Evolutionary conservation across 2,888 invertebrate species (phyloP).

Genomic region (Aethes cnicana): DNA sequence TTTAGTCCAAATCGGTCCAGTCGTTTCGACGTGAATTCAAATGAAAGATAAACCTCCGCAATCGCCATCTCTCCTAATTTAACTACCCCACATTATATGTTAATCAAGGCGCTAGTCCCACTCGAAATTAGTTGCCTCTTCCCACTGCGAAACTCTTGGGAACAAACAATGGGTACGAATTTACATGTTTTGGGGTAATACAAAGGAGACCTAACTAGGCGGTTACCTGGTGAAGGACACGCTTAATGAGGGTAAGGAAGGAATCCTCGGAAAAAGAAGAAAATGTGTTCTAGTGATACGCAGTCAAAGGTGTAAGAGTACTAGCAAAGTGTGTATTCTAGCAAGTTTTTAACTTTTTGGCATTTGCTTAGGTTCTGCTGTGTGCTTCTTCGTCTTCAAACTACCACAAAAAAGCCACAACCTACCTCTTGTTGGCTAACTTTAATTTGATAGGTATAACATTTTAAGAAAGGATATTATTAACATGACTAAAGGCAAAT

Average conservation of each 20-base stretch:
- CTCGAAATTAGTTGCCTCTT: slow-evolving; percentile 28
- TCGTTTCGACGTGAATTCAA: no score
- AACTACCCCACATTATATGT: slow-evolving; percentile 24
- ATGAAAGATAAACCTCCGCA: neutral
- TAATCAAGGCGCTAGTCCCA: slow-evolving; percentile 25
- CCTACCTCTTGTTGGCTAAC: no score
- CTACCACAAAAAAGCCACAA: no score
- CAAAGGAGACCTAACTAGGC: slow-evolving; percentile 25
- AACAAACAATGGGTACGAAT: slow-evolving; percentile 24
- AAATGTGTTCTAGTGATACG: neutral
- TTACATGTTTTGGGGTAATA: slow-evolving; percentile 21
- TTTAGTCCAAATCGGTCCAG: no score
- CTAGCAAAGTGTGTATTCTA: no score
- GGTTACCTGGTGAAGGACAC: slow-evolving; percentile 9
- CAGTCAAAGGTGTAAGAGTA: no score
- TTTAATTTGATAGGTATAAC: no score
- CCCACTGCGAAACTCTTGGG: slow-evolving; percentile 24
- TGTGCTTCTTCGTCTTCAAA: no score
- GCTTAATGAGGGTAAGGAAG: slow-evolving; percentile 14
- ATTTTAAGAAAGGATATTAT: no score
- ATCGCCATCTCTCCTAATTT: slow-evolving; percentile 9
- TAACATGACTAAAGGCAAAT: no score
- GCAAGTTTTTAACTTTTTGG: no score
- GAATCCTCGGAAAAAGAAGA: neutral
- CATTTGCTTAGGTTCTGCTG: no score